A percentile compares a stretch with the other conserved stretches of the same genome.
Conservation (phyloP, 2,113 vertebrate genomes). For the Engystomops pustulosus region DNA sequence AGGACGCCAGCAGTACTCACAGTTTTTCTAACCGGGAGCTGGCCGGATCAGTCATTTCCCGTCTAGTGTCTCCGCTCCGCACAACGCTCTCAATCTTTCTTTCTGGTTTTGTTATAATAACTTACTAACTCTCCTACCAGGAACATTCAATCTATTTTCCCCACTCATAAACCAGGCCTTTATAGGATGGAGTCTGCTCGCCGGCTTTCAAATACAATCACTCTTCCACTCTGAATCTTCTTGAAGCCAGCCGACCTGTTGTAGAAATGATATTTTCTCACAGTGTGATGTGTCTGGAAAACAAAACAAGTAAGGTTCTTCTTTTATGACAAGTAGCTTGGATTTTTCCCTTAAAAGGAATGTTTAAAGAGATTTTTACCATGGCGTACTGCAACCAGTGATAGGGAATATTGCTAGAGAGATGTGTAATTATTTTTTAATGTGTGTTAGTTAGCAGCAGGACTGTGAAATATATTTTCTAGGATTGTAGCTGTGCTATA, state of each 20-base stretch:
- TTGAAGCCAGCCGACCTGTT: constrained; percentile 15
- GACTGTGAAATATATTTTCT: no score
- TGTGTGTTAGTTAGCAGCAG: no score
- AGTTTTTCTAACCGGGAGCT: background rate
- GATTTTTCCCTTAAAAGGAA: no score
- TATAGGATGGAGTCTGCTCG: background rate
- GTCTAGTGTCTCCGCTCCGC: background rate
- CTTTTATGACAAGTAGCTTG: no score
- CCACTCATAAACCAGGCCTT: constrained; percentile 31
- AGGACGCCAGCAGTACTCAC: no score
- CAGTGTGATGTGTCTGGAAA: background rate
- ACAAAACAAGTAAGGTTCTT: no score
- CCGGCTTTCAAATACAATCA: background rate
- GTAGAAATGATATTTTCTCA: background rate
- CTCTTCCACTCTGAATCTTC: constrained; percentile 19
- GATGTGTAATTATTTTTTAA: no score
- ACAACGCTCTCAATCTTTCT: constrained; percentile 7
- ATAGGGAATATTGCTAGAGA: no score
- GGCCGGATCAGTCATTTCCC: background rate
- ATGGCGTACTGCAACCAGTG: no score
- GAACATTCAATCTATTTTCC: constrained; percentile 23
- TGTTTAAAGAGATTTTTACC: no score
- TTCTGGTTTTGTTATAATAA: constrained; percentile 20
- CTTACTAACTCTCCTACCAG: constrained; percentile 16
- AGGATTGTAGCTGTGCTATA: no score